Percentiles rank a stretch among this genome's conserved stretches.
Evolutionary conservation across 1,140 invertebrate species (phyloP).

Genomic region (Homarus americanus): DNA sequence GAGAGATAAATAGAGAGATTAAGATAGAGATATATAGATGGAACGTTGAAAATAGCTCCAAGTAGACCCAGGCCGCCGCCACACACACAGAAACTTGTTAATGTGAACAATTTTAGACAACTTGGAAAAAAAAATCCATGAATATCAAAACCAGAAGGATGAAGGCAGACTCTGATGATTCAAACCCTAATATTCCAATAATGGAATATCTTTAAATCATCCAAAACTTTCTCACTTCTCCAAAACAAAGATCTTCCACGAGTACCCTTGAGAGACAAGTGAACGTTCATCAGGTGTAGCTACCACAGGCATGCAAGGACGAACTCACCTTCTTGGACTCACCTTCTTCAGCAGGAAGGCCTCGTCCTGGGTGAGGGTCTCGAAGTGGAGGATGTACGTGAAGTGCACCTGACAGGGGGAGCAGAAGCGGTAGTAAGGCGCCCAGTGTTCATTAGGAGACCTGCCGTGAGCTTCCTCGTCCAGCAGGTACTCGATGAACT

Average conservation of each 20-base stretch:
- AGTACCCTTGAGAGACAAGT: not conserved
- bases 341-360: slow-evolving; percentile 43
- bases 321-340: too few species aligned
- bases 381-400: slow-evolving; percentile 51
- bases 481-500: slow-evolving; percentile 25
- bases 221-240: not conserved
- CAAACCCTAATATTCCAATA: too few species aligned
- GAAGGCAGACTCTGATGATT: too few species aligned
- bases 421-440: slow-evolving; percentile 62
- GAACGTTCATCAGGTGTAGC: not conserved
- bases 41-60: too few species aligned
- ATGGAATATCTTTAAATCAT: not conserved
- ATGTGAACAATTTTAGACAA: too few species aligned
- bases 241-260: not conserved
- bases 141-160: too few species aligned
- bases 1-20: not conserved
- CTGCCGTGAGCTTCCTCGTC: slow-evolving; percentile 1
- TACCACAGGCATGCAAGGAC: not conserved
- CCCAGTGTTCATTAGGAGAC: slow-evolving; percentile 58
- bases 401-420: slow-evolving; percentile 50
- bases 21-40: not conserved
- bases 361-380: slow-evolving; percentile 42
- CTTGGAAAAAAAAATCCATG: too few species aligned
- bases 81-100: too few species aligned
- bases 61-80: too few species aligned